Evolutionary conservation across 1,140 invertebrate genomes (phyloP), one percentile per base, ranked within the genome.

Genomic region (Idris sp.): DNA sequence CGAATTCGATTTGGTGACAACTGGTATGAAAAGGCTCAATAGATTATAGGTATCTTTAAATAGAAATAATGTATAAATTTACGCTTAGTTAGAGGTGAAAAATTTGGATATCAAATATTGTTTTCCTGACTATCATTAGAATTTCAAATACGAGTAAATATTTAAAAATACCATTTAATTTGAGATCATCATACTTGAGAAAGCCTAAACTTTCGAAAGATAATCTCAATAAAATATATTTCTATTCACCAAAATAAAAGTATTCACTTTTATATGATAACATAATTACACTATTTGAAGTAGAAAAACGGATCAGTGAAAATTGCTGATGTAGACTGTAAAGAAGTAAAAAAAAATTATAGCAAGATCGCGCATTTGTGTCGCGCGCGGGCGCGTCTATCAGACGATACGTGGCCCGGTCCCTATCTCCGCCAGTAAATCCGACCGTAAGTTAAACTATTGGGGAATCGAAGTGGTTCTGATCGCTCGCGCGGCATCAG

Each of bases 381-480:
- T 83, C 78, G 77, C 77, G 80, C 67, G 77, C 77, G 80, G 64
- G 77, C 74, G 78, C 72, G 77, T 85, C 83, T 85, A 84, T 85
- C 83, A 84, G 71, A 68, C 76, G 79, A 83, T 82, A 80, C 79
- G 76, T 78, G 67, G 67, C 79, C 76, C 51, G 80, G 79, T 81
- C 79, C n/a, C 83, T 85, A 86, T 87, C 85, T 86, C 78, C 74
- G 80, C 78, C 80, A 86, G 84, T 87, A 87, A 87, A 87, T 87
- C 86, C 84, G 83, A 81, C 80, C 82, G 82, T 87, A 86, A 87
- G 84, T 87, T 86, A 87, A 87, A 86, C 85, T 87, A 86, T 85
- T 86, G 84, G 82, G 81, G 83, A 84, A 85, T 85, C 81, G 80
- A 84, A 78, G 79, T 77, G 48, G 64, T 62, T 68, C 59, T 51